phyloP scores from a whole-genome alignment of 2,113 vertebrate genomes.

The Phodopus roborovskii region DNA sequence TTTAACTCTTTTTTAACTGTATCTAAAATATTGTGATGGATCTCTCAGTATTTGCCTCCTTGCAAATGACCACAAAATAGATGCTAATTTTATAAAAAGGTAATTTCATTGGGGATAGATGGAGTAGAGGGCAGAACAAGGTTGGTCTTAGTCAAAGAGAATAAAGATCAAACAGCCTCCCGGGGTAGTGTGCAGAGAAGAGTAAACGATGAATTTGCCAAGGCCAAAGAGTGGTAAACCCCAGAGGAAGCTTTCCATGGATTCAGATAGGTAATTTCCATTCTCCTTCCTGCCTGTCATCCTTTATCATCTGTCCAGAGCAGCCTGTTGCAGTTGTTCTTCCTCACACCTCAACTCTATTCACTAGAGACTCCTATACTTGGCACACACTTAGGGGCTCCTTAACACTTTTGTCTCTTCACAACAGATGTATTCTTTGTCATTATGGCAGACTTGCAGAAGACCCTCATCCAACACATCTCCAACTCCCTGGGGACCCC shows the following conservation, averaged over 20 bases:
- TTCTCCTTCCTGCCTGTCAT: not conserved
- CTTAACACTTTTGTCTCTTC: not conserved
- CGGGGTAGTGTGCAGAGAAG: conserved; percentile 8
- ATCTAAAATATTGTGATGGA: conserved; percentile 60
- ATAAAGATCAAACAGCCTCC: conserved; percentile 57
- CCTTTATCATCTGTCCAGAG: not conserved
- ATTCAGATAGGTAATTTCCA: not conserved
- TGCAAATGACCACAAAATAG: conserved; percentile 49
- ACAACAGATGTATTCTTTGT: not conserved
- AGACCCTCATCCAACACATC: not conserved
- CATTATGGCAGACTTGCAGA: not conserved
- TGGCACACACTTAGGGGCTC: too few relatives aligned
- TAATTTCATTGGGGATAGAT: conserved; percentile 63
- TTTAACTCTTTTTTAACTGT: conserved; percentile 84
- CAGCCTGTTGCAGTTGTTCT: too few relatives aligned
- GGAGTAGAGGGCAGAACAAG: conserved; percentile 68
- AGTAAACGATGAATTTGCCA: conserved; percentile 57
- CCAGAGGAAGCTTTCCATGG: not conserved
- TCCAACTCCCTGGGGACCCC: too few relatives aligned
- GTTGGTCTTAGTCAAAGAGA: conserved; percentile 67
- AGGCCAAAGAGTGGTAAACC: conserved; percentile 2
- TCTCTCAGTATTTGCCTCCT: conserved; percentile 58
- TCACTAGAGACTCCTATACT: too few relatives aligned
- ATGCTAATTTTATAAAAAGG: conserved; percentile 59
- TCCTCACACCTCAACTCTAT: not conserved